Evolutionary conservation across 2,888 invertebrate species (phyloP).

Genomic region (Carcina quercana): DNA sequence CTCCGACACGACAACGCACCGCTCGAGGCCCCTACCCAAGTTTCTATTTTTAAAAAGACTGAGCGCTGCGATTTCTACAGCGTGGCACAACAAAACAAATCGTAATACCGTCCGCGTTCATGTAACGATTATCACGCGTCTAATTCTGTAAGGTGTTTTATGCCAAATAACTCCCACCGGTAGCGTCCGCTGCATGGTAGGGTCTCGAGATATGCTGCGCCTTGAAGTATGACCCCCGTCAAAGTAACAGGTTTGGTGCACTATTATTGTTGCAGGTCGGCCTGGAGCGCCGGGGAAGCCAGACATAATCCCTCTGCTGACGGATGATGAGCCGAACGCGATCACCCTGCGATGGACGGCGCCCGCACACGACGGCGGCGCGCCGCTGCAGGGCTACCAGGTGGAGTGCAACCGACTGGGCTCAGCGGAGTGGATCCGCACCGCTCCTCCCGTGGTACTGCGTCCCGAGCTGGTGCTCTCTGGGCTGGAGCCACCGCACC

Average conservation of each 20-base stretch:
- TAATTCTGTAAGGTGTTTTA: constrained; percentile 61
- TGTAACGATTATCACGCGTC: constrained; percentile 64
- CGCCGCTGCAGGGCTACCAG: constrained; percentile 87
- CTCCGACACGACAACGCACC: too few relatives aligned
- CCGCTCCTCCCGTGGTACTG: constrained; percentile 81
- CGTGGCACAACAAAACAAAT: constrained; percentile 73
- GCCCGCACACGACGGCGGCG: constrained; percentile 89
- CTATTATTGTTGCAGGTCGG: constrained; percentile 74
- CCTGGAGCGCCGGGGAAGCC: constrained; percentile 90
- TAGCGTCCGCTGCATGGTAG: not conserved
- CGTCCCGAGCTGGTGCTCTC: constrained; percentile 85
- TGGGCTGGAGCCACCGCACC: constrained; percentile 89
- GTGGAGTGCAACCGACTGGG: constrained; percentile 82
- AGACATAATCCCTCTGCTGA: constrained; percentile 80
- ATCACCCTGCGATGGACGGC: constrained; percentile 89
- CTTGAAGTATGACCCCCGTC: too few relatives aligned
- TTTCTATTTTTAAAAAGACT: constrained; percentile 64
- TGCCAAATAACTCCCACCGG: constrained; percentile 45
- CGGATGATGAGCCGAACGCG: constrained; percentile 85
- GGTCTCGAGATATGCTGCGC: not conserved
- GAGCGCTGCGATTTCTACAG: constrained; percentile 58
- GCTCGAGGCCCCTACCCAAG: constrained; percentile 34
- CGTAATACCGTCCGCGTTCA: constrained; percentile 61
- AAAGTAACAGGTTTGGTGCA: not conserved
- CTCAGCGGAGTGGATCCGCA: constrained; percentile 88